phyloP scores from a whole-genome alignment of 2,888 invertebrate genomes.

The Pardosa pseudoannulata region DNA sequence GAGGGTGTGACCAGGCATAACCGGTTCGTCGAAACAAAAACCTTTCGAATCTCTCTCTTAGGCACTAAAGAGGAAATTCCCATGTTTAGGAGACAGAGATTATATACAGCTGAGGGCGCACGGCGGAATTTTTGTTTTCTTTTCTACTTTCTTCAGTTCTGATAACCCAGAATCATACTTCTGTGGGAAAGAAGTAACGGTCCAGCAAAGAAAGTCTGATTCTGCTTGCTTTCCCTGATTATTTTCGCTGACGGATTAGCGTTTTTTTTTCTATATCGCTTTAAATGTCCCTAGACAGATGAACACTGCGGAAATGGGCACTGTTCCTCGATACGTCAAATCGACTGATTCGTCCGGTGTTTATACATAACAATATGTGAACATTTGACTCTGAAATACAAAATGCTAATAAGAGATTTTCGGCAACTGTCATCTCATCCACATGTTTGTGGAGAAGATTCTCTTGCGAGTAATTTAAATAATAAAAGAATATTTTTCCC shows the following conservation, averaged over 20 bases:
- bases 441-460: too few species aligned
- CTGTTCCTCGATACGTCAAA: neutral
- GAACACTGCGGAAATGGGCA: neutral
- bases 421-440: too few species aligned
- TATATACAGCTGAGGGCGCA: constrained; percentile 47
- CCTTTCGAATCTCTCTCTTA: neutral
- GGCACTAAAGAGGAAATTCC: constrained; percentile 29
- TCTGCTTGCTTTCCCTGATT: neutral
- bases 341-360: neutral
- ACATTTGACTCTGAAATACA: too few species aligned
- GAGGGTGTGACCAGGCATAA: constrained; percentile 5
- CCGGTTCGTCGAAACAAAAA: neutral
- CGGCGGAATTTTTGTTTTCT: neutral
- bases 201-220: neutral
- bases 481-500: too few species aligned
- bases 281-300: neutral
- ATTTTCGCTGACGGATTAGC: too few species aligned
- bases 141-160: constrained; percentile 9
- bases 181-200: constrained; percentile 6
- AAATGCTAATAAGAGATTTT: too few species aligned
- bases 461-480: too few species aligned
- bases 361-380: too few species aligned
- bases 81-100: constrained; percentile 38
- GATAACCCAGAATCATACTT: constrained; percentile 11
- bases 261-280: neutral